Conservation (phyloP, 2,888 invertebrate species). For the Orthosia cruda region DNA sequence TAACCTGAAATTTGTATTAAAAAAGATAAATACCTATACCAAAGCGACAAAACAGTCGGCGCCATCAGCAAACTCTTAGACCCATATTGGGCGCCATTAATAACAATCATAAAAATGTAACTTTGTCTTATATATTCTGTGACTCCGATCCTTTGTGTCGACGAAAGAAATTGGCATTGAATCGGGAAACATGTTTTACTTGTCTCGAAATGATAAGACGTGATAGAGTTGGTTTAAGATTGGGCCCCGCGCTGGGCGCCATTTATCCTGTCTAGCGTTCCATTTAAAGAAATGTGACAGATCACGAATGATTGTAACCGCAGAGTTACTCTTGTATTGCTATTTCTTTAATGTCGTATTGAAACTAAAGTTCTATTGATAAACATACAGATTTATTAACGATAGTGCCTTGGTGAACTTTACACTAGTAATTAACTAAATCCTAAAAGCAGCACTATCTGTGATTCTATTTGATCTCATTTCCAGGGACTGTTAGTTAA, state of each 20-base stretch:
- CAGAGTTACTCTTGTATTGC: neutral
- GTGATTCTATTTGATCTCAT: neutral
- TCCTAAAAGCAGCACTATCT: neutral
- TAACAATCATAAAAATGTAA: neutral
- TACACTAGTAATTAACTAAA: neutral
- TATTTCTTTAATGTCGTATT: neutral
- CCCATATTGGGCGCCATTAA: slow-evolving; percentile 25
- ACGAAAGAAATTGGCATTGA: no score
- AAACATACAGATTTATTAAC: neutral
- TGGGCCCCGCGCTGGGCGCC: slow-evolving; percentile 20
- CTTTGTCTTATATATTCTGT: neutral
- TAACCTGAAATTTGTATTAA: neutral
- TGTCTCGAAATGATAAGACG: neutral
- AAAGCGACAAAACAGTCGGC: neutral
- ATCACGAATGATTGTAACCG: neutral
- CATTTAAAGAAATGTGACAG: neutral
- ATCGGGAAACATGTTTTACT: neutral
- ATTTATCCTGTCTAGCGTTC: neutral
- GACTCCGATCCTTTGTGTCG: neutral
- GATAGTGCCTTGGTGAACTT: neutral
- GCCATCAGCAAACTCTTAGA: slow-evolving; percentile 1
- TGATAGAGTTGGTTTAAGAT: neutral
- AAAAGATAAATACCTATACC: neutral
- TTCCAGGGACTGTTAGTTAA: neutral
- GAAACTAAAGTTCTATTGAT: neutral